Conservation (phyloP, 2,888 invertebrate species). For the Catocala fraxini region DNA sequence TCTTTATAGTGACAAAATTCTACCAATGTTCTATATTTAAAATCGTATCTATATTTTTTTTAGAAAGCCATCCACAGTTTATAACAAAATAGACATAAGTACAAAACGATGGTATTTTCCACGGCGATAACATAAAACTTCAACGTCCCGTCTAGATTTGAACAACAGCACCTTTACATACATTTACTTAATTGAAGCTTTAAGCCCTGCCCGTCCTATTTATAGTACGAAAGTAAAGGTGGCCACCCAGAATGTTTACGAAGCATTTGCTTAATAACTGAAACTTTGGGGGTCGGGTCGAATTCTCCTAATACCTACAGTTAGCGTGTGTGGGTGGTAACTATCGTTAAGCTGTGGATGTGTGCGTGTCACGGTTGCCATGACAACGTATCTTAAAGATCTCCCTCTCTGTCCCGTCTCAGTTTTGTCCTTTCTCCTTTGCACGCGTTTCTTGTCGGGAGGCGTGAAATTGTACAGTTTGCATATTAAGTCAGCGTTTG, state of each 20-base stretch:
- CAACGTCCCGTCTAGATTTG: slow-evolving; percentile 48
- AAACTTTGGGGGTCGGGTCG: slow-evolving; percentile 83
- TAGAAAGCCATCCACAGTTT: no score
- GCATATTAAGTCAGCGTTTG: slow-evolving; percentile 51
- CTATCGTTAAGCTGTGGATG: slow-evolving; percentile 65
- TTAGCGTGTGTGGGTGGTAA: slow-evolving; percentile 61
- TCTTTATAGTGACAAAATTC: no score
- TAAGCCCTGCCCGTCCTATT: slow-evolving; percentile 79
- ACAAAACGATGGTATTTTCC: not conserved
- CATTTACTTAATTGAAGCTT: slow-evolving; percentile 76
- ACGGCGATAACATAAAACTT: slow-evolving; percentile 25
- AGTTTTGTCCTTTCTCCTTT: slow-evolving; percentile 87
- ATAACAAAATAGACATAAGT: not conserved
- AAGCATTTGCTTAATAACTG: slow-evolving; percentile 88
- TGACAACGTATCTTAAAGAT: slow-evolving; percentile 87
- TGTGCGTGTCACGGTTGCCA: slow-evolving; percentile 81
- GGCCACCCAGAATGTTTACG: slow-evolving; percentile 85
- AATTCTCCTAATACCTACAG: slow-evolving; percentile 82
- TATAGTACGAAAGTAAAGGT: slow-evolving; percentile 82
- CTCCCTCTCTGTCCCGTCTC: slow-evolving; percentile 84
- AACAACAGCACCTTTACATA: slow-evolving; percentile 56
- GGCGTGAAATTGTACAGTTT: slow-evolving; percentile 77
- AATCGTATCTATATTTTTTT: no score
- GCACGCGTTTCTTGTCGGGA: slow-evolving; percentile 85
- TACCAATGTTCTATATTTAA: no score